Percentiles rank a stretch among this genome's conserved stretches.
Conservation (phyloP, 1,140 invertebrate species). For the Palaemon carinicauda region DNA sequence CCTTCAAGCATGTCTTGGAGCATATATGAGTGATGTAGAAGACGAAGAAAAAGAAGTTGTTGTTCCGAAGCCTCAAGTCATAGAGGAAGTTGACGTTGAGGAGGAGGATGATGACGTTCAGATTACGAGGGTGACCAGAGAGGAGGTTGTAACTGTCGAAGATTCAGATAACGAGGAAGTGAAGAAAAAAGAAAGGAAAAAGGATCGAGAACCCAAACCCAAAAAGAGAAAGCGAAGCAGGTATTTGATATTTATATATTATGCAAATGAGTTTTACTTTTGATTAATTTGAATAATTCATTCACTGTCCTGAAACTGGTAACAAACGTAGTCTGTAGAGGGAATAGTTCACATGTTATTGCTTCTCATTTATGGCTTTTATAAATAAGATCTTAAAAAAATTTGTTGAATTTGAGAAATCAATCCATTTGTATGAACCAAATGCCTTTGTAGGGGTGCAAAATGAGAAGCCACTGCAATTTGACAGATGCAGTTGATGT, state of each 20-base stretch:
- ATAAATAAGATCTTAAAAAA: no score
- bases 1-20: constrained; percentile 39
- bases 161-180: constrained; percentile 64
- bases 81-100: background rate
- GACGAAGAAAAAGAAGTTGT: background rate
- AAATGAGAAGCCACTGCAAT: no score
- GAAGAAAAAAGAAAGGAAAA: constrained; percentile 59
- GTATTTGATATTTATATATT: constrained; percentile 61
- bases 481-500: no score
- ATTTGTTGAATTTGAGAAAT: no score
- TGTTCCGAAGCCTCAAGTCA: background rate
- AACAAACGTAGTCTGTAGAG: constrained; percentile 13
- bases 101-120: background rate
- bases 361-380: background rate
- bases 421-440: no score
- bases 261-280: no score
- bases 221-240: constrained; percentile 59
- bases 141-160: constrained; percentile 49
- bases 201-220: constrained; percentile 63
- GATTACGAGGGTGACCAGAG: no score
- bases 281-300: no score
- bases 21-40: constrained; percentile 49
- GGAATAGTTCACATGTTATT: background rate
- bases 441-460: background rate
- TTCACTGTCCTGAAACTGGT: constrained; percentile 51